Base-by-base conservation (phyloP, 2,888 invertebrate species). In the Nomada flava region DNA sequence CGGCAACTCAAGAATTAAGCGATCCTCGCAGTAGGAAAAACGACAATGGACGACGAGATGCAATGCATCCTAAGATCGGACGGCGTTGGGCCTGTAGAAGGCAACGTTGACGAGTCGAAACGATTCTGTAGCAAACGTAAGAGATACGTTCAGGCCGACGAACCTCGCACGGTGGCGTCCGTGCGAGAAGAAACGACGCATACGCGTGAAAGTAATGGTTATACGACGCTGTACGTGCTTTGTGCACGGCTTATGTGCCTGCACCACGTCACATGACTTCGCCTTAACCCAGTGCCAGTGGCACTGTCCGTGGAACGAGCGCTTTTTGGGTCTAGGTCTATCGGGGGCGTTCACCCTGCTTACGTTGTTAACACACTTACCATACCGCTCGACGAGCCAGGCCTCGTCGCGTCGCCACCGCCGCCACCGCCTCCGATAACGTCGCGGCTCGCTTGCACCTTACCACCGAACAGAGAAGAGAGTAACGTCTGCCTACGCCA, bases 301-400 rank as follows among this genome's bases (percentile, higher is more conserved):
- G 88, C 88, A 84, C 89, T 73, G 89, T 86, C 85, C 89, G 86
- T 85, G 89, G 85, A 90, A 87, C 87, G 90, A 88, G 87, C 78
- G 91, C 86, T 92, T 93, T 92, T 92, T 91, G 92, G 93, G 93
- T 93, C 93, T 93, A 93, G 93, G 93, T 93, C 93, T 92, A 89
- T 84, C 76, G 89, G 91, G 93, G 91, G 89, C 93, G 89, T 93
- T 92, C 91, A 92, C 91, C 93, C 90, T 86, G 89, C 88, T 87
- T 84, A 88, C 89, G 89, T 89, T 89, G 87, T 90, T 91, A 91
- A 90, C 91, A 90, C 91, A 91, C 92, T 91, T 91, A 89, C 90
- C 87, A 89, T 91, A 89, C 78, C 60, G 83, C 85, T 84, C 82
- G 67, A 65, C 77, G 73, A 63, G 74, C 18, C 74, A 67, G 65